These are phyloP conservation scores for Lordiphosa clarofinis DNA, from an alignment of 1,140 invertebrate species.

Conservation along the genomic window DNA sequence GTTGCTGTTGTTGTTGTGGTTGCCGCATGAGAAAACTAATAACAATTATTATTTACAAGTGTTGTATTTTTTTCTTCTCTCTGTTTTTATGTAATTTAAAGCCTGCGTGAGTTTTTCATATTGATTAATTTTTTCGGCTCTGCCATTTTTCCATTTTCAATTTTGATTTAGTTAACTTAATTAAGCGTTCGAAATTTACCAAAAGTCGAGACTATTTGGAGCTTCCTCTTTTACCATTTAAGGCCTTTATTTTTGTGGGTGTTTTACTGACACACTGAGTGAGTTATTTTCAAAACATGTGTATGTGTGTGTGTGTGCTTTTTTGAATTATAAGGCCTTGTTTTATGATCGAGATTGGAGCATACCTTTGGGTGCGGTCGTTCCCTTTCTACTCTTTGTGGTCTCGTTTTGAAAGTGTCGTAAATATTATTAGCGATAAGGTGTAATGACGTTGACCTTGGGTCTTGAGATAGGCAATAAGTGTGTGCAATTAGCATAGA, in stretches of 20 bases:
- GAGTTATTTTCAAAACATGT: not conserved
- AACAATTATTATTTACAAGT: slow-evolving; percentile 43
- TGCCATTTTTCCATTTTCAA: slow-evolving; percentile 3
- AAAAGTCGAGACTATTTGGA: not conserved
- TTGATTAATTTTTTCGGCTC: slow-evolving; percentile 25
- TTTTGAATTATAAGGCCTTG: slow-evolving; percentile 11
- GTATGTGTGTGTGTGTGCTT: not conserved
- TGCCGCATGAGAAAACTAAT: slow-evolving; percentile 64
- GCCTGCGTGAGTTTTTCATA: slow-evolving; percentile 19
- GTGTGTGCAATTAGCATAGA: slow-evolving; percentile 28
- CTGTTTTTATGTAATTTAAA: slow-evolving; percentile 31
- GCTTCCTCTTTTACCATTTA: slow-evolving; percentile 4
- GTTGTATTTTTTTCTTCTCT: slow-evolving; percentile 18
- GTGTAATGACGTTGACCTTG: slow-evolving; percentile 19
- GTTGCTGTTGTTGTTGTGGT: slow-evolving; percentile 39
- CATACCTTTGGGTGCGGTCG: not conserved
- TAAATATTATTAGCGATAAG: slow-evolving; percentile 32
- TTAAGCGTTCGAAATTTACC: slow-evolving; percentile 46
- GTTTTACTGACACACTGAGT: slow-evolving; percentile 33
- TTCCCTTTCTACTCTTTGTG: slow-evolving; percentile 20
- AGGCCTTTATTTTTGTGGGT: slow-evolving; percentile 2
- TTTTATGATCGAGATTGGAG: slow-evolving; percentile 14
- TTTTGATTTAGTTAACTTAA: slow-evolving; percentile 38
- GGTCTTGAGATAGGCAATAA: slow-evolving; percentile 13
- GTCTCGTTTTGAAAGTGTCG: slow-evolving; percentile 18